phyloP scores from a whole-genome alignment of 2,888 invertebrate species.

The Cremastinae sp. region DNA sequence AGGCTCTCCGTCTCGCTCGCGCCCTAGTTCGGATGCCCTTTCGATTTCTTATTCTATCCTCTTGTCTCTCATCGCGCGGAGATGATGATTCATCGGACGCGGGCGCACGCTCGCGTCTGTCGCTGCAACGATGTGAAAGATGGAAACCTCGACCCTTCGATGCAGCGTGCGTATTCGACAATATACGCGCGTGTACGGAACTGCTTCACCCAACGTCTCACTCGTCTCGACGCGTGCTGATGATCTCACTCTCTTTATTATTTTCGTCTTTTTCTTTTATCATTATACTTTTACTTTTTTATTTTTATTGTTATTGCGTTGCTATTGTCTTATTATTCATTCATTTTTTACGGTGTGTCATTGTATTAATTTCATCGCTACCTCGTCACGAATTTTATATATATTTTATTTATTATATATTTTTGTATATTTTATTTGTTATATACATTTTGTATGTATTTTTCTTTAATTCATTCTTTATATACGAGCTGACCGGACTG shows the following conservation, averaged over 20 bases:
- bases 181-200: slow-evolving; percentile 36
- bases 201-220: slow-evolving; percentile 23
- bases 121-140: slow-evolving; percentile 52
- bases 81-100: slow-evolving; percentile 53
- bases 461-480: no score
- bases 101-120: slow-evolving; percentile 6
- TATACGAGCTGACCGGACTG: no score
- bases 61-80: slow-evolving; percentile 35
- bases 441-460: no score
- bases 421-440: no score
- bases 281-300: slow-evolving; percentile 20
- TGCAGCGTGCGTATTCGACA: slow-evolving; percentile 35
- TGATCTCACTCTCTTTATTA: slow-evolving; percentile 54
- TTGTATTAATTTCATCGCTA: no score
- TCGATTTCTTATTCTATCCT: slow-evolving; percentile 3
- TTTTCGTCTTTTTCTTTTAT: slow-evolving; percentile 20
- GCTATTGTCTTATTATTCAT: background rate
- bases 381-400: no score
- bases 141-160: slow-evolving; percentile 57
- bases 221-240: slow-evolving; percentile 43
- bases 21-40: slow-evolving; percentile 11
- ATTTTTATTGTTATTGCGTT: slow-evolving; percentile 10
- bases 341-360: no score
- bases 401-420: no score
- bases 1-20: slow-evolving; percentile 8